These are phyloP conservation scores for Vanessa tameamea DNA, from an alignment of 1,140 invertebrate genomes.

Conservation along the genomic window DNA sequence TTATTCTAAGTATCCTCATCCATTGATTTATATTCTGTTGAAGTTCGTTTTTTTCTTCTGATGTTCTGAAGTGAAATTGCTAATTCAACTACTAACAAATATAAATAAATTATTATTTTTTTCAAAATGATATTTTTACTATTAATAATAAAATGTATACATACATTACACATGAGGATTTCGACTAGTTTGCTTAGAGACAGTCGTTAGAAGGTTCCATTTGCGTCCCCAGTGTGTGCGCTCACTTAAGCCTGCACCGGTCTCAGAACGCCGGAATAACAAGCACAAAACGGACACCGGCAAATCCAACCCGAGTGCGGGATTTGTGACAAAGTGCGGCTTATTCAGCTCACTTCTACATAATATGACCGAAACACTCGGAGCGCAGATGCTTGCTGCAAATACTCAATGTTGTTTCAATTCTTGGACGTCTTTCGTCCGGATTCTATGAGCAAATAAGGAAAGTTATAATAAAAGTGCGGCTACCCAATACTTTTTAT, in stretches of 20 bases:
- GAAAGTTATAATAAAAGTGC: background rate
- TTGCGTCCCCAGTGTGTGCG: conserved; percentile 41
- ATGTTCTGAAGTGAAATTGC: no score
- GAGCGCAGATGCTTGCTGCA: conserved; percentile 56
- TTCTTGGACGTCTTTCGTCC: conserved; percentile 16
- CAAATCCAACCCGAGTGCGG: conserved; percentile 61
- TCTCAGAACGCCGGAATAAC: conserved; percentile 57
- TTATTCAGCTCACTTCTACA: conserved; percentile 62
- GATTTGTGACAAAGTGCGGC: conserved; percentile 70
- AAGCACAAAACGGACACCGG: conserved; percentile 63
- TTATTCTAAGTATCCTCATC: no score
- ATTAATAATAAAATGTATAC: background rate
- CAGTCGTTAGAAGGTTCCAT: conserved; percentile 15
- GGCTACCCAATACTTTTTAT: background rate
- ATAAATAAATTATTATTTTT: no score
- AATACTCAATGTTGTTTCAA: conserved; percentile 57
- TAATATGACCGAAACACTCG: conserved; percentile 58
- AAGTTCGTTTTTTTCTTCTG: no score
- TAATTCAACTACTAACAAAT: no score
- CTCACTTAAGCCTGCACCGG: conserved; percentile 50
- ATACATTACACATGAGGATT: background rate
- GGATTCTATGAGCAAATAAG: background rate
- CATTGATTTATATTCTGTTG: no score
- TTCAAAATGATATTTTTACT: no score
- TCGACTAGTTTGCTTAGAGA: background rate